A percentile compares a stretch with the other conserved stretches of the same genome.
Conservation (phyloP, 2,113 vertebrate species). For the Macquaria ambigua region DNA sequence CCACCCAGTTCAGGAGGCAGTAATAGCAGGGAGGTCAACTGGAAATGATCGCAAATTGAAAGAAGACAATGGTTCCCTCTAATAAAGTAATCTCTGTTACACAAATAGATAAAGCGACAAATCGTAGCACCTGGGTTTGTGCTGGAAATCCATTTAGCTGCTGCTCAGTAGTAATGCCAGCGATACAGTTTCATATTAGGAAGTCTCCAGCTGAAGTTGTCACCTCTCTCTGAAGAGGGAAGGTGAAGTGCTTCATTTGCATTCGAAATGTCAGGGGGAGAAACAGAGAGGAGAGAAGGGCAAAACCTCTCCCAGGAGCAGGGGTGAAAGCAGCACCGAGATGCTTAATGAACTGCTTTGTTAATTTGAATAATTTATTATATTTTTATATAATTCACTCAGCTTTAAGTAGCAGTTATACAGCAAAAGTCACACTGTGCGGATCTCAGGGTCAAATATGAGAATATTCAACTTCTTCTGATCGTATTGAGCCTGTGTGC, state of each 20-base stretch:
- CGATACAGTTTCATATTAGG: slow-evolving; percentile 9
- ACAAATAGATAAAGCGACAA: slow-evolving; percentile 16
- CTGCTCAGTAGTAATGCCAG: slow-evolving; percentile 34
- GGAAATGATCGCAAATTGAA: neutral
- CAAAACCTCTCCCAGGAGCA: slow-evolving; percentile 43
- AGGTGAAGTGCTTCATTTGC: slow-evolving; percentile 71
- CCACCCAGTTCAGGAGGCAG: neutral
- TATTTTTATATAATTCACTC: slow-evolving; percentile 17
- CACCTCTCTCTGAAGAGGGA: slow-evolving; percentile 34
- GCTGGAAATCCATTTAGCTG: slow-evolving; percentile 17
- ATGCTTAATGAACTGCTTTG: slow-evolving; percentile 52
- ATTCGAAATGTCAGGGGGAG: slow-evolving; percentile 70
- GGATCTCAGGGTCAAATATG: slow-evolving; percentile 15
- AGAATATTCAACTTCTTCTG: neutral
- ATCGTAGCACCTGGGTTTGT: neutral
- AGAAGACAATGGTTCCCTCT: neutral
- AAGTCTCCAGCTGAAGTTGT: slow-evolving; percentile 39
- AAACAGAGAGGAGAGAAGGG: slow-evolving; percentile 45
- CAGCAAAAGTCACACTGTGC: neutral
- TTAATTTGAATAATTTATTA: slow-evolving; percentile 45
- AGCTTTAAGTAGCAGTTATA: slow-evolving; percentile 12
- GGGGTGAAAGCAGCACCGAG: slow-evolving; percentile 7
- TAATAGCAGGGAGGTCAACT: neutral
- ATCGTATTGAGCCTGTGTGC: neutral
- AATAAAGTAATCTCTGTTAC: slow-evolving; percentile 2